Base-by-base conservation (phyloP, 2,888 invertebrate species). In the Scotopteryx bipunctaria region DNA sequence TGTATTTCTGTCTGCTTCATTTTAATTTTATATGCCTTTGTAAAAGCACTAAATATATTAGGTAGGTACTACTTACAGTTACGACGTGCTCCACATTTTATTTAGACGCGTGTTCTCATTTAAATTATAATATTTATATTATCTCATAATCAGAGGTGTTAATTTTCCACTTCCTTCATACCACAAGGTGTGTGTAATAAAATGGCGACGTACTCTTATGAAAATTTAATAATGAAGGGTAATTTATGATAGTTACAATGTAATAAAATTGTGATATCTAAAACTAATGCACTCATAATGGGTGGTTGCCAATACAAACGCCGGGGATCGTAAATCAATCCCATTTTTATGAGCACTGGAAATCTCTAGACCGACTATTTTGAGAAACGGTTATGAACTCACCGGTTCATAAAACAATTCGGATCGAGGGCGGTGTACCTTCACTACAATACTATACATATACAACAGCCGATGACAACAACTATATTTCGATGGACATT, bases 311-410 rank as follows among this genome's bases (percentile, higher is more conserved):
- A 80, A 78, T 80, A 77, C 73, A 78, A 76, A 78, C 75, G 72
- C 73, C 71, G 68, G 42, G 55, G 64, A 64, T 57, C 57, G 72
- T 84, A 84, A 83, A 85, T 83, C 83, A 82, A 79, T 74, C 67
- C 60, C 61, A 78, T 83, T 83, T 84, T 85, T 85, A 83, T 78
- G 77, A 78, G 75, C 73, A 71, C 75, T 73, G 74, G 74, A 74
- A 72, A 73, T 59, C 69, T 73, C 64, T 67, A 73, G 71, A 72
- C 63, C 49, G 60, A 73, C 69, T 85, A 82, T 84, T 84, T 82
- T 75, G 59, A 70, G 76, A 64, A 55, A 57, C 77, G 65, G 77
- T 79, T 78, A 78, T 81, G 77, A 76, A 79, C 70, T 79, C 73
- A 61, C 63, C 76, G 72, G 78, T 78, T 76, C 76, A 67, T 81